Percentiles rank a stretch among this genome's conserved stretches.
Evolutionary conservation across 2,113 vertebrate species (phyloP).

Genomic region (Bufo bufo): DNA sequence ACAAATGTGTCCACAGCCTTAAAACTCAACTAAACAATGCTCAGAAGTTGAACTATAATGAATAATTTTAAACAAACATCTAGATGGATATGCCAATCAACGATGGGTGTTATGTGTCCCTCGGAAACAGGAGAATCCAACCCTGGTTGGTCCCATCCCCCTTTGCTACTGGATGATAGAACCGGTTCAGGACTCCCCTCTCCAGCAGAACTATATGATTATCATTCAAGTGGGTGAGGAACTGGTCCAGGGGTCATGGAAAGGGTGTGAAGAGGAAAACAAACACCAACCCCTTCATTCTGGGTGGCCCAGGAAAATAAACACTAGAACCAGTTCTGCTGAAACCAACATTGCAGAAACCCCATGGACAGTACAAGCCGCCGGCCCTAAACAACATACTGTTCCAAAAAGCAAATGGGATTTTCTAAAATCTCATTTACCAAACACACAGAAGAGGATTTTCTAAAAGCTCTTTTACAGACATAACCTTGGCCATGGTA

Average conservation of each 20-base stretch:
- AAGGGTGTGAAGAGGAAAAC: background rate
- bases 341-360: background rate
- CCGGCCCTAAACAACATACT: background rate
- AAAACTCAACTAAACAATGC: too few species aligned
- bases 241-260: background rate
- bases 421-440: constrained; percentile 21
- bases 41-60: too few species aligned
- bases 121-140: background rate
- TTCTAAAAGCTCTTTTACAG: constrained; percentile 1
- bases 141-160: background rate
- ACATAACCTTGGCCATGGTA: background rate
- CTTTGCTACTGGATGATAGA: background rate
- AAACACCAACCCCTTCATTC: background rate
- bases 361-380: background rate
- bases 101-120: too few species aligned
- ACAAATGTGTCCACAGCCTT: too few species aligned
- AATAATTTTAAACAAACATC: too few species aligned
- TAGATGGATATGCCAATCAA: too few species aligned
- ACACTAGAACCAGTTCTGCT: background rate
- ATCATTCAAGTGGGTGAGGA: too few species aligned
- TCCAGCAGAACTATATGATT: too few species aligned
- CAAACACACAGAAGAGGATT: background rate
- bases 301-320: background rate
- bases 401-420: background rate
- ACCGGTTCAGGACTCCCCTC: background rate